Evolutionary conservation across 2,797 vertebrate species (phyloP), one percentile per base, ranked within the genome.

Genomic region (Sebastes vulpes): DNA sequence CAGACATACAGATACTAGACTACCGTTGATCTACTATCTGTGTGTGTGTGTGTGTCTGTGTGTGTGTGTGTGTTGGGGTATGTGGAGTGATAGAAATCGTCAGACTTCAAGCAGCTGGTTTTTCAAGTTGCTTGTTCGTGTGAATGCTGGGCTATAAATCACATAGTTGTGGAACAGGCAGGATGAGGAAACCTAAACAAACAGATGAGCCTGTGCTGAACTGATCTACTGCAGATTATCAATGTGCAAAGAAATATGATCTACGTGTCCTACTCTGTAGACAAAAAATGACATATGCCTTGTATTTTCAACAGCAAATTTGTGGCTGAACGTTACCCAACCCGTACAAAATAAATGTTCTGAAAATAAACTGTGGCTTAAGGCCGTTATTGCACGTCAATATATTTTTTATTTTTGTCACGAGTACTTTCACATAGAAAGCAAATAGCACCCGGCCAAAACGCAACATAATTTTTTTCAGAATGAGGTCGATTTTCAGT

Each of bases 1-100:
- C 54, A 74, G 72, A 87, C 65, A 31, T 11, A 74, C 53, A 76
- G 66, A 82, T 72, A 61, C 63, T 7, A 32, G 29, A 77, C 11
- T 10, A 25, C 2, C 5, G 3, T 46, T 29, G 35, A 68, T 68
- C 54, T 57, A 14, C 58, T 6, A n/a, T 54, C 16, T 65, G 18
- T 66, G 53, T 21, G n/a, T 53, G 54, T 48, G 20, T 59, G 60
- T 64, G 21, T 14, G 35, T 38, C 53, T 28, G 23, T 48, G 32
- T 9, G 10, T 70, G 32, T 1, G 35, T 14, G 38, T 42, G 59
- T 28, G 23, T 48, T 21, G 1, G 21, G 9, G 6, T 29, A 46
- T 54, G 71, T 69, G 71, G 21, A 54, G 60, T 3, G 67, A 75
- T 59, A 61, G 10, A 65, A 52, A 83, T 74, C 64, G 7, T 31